These are phyloP conservation scores for Cebus imitator DNA, from an alignment of 2,113 vertebrate species.

Conservation along the genomic window DNA sequence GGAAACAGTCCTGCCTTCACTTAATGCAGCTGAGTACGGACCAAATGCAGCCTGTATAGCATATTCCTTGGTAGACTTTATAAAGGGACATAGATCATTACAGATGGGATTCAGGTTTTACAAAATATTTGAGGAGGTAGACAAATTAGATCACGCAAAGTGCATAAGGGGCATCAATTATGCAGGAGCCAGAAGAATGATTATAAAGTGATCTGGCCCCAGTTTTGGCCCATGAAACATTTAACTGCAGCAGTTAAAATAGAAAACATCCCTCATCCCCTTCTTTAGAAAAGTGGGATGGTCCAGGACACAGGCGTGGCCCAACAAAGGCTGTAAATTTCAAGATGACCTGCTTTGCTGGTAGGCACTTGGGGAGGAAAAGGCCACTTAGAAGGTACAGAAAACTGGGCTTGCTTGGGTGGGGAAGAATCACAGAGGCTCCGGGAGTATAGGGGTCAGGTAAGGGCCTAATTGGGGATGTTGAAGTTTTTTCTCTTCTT, in stretches of 20 bases:
- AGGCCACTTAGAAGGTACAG: neutral
- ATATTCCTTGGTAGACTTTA: slow-evolving; percentile 75
- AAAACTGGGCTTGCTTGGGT: neutral
- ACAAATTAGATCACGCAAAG: slow-evolving; percentile 88
- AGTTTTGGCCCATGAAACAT: slow-evolving; percentile 81
- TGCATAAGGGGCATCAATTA: slow-evolving; percentile 84
- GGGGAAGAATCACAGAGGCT: neutral
- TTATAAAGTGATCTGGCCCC: slow-evolving; percentile 84
- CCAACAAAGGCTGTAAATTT: slow-evolving; percentile 44
- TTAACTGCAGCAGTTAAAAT: slow-evolving; percentile 79
- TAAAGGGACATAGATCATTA: slow-evolving; percentile 83
- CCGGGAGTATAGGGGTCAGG: neutral
- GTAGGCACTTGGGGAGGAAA: neutral
- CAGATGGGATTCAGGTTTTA: slow-evolving; percentile 83
- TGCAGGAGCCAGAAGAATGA: slow-evolving; percentile 83
- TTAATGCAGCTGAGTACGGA: slow-evolving; percentile 68
- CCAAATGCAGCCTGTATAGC: slow-evolving; percentile 63
- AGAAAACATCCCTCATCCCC: slow-evolving; percentile 65
- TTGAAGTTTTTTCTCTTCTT: neutral
- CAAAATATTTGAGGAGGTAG: slow-evolving; percentile 85
- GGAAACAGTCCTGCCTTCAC: slow-evolving; percentile 63
- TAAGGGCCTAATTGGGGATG: neutral
- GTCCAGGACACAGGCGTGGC: slow-evolving; percentile 32
- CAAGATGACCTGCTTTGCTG: neutral
- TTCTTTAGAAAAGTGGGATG: slow-evolving; percentile 66